Base-by-base conservation (phyloP, 2,888 invertebrate genomes). In the Fissipunctia ypsillon region DNA sequence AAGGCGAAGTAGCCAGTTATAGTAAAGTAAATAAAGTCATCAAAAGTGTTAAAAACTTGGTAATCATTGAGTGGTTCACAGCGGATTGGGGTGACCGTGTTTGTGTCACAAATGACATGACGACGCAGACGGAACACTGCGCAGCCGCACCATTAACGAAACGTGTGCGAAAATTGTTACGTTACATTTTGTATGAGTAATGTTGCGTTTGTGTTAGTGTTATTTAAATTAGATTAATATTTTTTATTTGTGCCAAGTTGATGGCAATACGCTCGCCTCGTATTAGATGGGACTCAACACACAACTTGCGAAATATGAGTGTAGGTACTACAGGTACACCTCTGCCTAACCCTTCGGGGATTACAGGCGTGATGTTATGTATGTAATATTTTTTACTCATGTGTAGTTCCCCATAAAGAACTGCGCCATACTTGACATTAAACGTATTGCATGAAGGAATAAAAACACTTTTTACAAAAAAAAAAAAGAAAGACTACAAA, bases 11-110 rank as follows among this genome's bases (percentile, higher is more conserved):
- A 57, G 41, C 12, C 60, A 71, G 45, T 60, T 68, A 57, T 41
- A 41, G 25, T 35, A 50, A 2, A 22, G 41, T 22, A 7, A 61
- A 72, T 28, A 68, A 64, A 68, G 57, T 28, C 57, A 65, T 70
- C 35, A 52, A 69, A 72, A 54, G 10, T 64, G 52, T 16, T 31
- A 67, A 63, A 54, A 69, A 45, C 66, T 38, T 59, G 67, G 14
- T 71, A 54, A 73, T 66, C 54, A 73, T 69, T 6, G 28, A 65
- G 43, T 60, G 48, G 73, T 74, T 81, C 77, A 54, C 73, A 83
- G 38, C 31, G n/a, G 54, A 77, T 73, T 60, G 65, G 66, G 85
- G 85, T 85, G 85, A 87, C 85, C 85, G 85, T 69, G 86, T 87
- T 76, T 52, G 28, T 56, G n/a, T n/a, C n/a, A 48, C n/a, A 68